These are phyloP conservation scores for Musca vetustissima DNA, from an alignment of 1,140 invertebrate genomes.

Conservation along the genomic window DNA sequence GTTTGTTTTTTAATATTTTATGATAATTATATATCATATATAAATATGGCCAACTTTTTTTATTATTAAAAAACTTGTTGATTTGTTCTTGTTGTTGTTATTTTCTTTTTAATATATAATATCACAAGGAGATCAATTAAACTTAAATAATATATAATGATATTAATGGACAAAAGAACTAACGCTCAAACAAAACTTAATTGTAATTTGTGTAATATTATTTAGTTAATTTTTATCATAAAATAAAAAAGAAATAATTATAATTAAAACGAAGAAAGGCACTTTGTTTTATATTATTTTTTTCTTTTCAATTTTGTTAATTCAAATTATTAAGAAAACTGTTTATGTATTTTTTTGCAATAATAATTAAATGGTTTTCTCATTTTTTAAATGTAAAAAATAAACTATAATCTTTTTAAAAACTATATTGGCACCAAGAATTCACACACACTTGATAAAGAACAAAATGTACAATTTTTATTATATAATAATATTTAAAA, in stretches of 20 bases:
- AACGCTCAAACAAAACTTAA: neutral
- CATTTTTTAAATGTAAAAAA: too few relatives aligned
- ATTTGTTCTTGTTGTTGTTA: too few relatives aligned
- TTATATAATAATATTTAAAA: too few relatives aligned
- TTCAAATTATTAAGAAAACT: too few relatives aligned
- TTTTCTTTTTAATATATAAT: neutral
- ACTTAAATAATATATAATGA: neutral
- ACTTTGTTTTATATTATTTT: too few relatives aligned
- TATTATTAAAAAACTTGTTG: neutral
- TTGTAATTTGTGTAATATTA: neutral
- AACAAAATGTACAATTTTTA: conserved; percentile 25
- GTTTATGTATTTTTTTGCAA: too few relatives aligned
- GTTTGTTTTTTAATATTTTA: neutral
- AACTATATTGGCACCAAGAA: conserved; percentile 54
- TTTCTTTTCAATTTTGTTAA: too few relatives aligned
- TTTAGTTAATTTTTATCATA: neutral
- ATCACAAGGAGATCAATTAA: conserved; percentile 18
- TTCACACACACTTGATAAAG: conserved; percentile 45
- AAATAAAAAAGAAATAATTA: neutral
- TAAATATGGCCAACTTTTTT: neutral
- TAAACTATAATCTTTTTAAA: too few relatives aligned
- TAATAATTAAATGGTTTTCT: too few relatives aligned
- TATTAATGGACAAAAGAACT: neutral
- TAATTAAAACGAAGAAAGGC: conserved; percentile 7
- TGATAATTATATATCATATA: too few relatives aligned